Evolutionary conservation across 1,140 invertebrate genomes (phyloP).

Genomic region (Lanistes nyassanus): DNA sequence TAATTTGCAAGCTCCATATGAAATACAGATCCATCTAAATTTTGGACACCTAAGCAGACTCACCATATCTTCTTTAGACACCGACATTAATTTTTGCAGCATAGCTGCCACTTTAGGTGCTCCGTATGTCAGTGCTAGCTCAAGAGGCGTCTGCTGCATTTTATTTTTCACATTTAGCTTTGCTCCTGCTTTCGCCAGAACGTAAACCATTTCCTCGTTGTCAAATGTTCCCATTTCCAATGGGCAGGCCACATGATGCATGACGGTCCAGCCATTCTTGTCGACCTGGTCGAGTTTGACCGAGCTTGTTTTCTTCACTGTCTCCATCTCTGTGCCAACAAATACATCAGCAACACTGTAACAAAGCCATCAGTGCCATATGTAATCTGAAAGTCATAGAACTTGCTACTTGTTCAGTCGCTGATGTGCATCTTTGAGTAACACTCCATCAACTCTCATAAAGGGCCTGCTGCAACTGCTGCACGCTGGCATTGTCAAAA

Average conservation of each 20-base stretch:
- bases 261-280: constrained; percentile 63
- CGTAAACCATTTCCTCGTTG: constrained; percentile 58
- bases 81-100: constrained; percentile 39
- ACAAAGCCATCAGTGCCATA: too few species aligned
- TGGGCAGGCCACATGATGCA: constrained; percentile 68
- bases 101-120: constrained; percentile 43
- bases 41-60: background rate
- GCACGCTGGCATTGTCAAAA: too few species aligned
- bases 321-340: constrained; percentile 4
- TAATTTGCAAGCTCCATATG: too few species aligned
- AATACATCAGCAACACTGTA: background rate
- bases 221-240: constrained; percentile 62
- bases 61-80: constrained; percentile 43
- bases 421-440: too few species aligned
- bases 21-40: too few species aligned
- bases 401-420: too few species aligned
- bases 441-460: too few species aligned
- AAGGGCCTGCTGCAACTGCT: too few species aligned
- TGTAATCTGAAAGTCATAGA: too few species aligned
- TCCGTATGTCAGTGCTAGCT: constrained; percentile 52
- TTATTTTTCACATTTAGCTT: constrained; percentile 54
- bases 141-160: constrained; percentile 58
- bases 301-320: constrained; percentile 57
- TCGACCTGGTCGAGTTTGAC: constrained; percentile 63
- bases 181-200: constrained; percentile 63